phyloP scores from a whole-genome alignment of 2,113 vertebrate species.

The Hylia prasina region DNA sequence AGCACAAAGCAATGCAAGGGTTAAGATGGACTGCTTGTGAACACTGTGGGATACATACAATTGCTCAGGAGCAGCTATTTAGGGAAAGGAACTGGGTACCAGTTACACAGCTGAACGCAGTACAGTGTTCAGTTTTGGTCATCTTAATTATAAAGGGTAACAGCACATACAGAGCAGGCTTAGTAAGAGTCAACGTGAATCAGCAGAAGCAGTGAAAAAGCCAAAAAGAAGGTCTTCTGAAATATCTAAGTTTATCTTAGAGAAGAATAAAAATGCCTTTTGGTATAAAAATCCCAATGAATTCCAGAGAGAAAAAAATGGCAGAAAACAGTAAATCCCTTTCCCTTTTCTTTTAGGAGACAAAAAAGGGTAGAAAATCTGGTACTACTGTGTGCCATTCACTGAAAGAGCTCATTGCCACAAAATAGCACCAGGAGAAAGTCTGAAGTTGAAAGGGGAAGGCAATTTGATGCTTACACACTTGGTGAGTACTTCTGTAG shows the following conservation, averaged over 20 bases:
- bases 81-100: not conserved
- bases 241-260: not conserved
- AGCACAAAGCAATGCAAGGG: not conserved
- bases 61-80: not conserved
- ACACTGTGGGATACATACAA: not conserved
- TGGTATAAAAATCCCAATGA: not conserved
- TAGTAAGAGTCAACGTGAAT: not conserved
- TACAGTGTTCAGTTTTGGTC: not conserved
- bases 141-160: not conserved
- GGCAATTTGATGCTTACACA: not conserved
- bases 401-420: not conserved
- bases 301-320: not conserved
- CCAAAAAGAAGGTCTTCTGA: not conserved
- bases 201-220: not conserved
- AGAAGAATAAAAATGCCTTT: not conserved
- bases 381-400: not conserved
- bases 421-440: not conserved
- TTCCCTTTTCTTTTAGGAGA: not conserved
- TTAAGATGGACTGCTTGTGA: not conserved
- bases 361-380: not conserved
- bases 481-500: not conserved
- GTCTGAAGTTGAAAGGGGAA: not conserved
- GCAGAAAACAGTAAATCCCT: not conserved
- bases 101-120: not conserved
- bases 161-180: not conserved